Base-by-base conservation (phyloP, 2,113 vertebrate species). In the Seriola quinqueradiata region DNA sequence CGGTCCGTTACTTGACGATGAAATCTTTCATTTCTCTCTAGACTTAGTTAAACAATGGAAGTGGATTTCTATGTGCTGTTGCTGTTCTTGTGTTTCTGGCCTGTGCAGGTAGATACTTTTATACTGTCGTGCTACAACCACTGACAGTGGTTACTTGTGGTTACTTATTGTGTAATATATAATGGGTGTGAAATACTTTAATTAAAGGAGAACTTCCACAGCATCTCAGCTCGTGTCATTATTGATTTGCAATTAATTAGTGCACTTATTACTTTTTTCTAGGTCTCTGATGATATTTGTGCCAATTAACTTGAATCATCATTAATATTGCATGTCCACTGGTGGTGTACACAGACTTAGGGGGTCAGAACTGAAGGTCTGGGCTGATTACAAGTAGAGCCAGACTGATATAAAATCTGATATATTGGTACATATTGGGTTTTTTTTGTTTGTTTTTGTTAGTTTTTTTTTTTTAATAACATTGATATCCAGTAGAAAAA, bases 1-100 rank as follows among this genome's bases (percentile, higher is more conserved):
- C 91, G 8, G 84, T 92, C 93, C 90, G 2, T 74, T 86, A 93
- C 92, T 95, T 95, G 93, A 95, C 79, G 71, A 28, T 71, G 59
- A 83, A 75, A 70, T 85, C 60, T 80, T 79, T 59, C 0, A 12
- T 77, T 64, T 79, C 6, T 79, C 21, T 77, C 25, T 19, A 83
- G 36, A 64, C 14, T 17, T 68, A 61, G 21, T 61, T 60, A 58
- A 82, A 75, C 50, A 34, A 5, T 88, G 50, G 55, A 81, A 75
- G 44, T 68, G 84, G 70, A 75, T 90, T 91, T 70, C 21, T 17
- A 0, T 65, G 78, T 87, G 58, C 70, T 66, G 44, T 58, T 87
- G 74, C 77, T 87, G 72, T 64, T 81, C n/a, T 76, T 58, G 52
- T 81, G 72, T 64, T 40, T 85, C 52, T 65, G 40, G 68, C 59